These are phyloP conservation scores for Blastobasis adustella DNA, from an alignment of 2,888 invertebrate genomes.

Conservation along the genomic window DNA sequence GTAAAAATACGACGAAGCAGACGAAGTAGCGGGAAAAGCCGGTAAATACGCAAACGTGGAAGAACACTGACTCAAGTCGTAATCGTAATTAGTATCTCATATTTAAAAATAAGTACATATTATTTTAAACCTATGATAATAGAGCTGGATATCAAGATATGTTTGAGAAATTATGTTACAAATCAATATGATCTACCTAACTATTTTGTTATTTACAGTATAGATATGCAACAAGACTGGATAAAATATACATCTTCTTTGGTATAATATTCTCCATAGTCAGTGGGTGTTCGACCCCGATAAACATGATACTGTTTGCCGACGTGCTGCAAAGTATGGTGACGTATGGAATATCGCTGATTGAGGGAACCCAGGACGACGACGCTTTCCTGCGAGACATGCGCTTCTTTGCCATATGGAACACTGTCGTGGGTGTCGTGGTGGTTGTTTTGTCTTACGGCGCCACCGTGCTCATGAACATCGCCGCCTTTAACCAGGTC, in stretches of 20 bases:
- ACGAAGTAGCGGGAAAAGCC: too few relatives aligned
- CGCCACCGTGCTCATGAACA: slow-evolving; percentile 80
- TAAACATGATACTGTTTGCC: slow-evolving; percentile 81
- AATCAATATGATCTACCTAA: too few relatives aligned
- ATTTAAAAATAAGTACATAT: too few relatives aligned
- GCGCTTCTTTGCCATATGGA: slow-evolving; percentile 75
- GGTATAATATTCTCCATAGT: slow-evolving; percentile 73
- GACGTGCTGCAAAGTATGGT: slow-evolving; percentile 79
- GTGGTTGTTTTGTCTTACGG: slow-evolving; percentile 78
- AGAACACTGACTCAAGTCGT: too few relatives aligned
- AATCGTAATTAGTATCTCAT: too few relatives aligned
- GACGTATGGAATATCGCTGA: slow-evolving; percentile 41
- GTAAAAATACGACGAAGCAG: too few relatives aligned
- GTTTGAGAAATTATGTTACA: too few relatives aligned
- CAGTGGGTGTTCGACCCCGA: slow-evolving; percentile 78
- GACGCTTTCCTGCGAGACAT: slow-evolving; percentile 68
- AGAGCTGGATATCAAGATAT: too few relatives aligned
- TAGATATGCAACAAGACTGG: slow-evolving; percentile 76
- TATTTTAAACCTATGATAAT: too few relatives aligned
- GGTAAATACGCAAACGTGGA: too few relatives aligned
- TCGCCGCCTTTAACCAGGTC: slow-evolving; percentile 81
- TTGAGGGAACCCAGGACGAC: slow-evolving; percentile 6
- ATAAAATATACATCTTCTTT: slow-evolving; percentile 72
- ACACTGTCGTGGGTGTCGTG: slow-evolving; percentile 74
- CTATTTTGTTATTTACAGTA: slow-evolving; percentile 63